Conservation (phyloP, 1,140 invertebrate genomes). For the Camponotus vicinus region DNA sequence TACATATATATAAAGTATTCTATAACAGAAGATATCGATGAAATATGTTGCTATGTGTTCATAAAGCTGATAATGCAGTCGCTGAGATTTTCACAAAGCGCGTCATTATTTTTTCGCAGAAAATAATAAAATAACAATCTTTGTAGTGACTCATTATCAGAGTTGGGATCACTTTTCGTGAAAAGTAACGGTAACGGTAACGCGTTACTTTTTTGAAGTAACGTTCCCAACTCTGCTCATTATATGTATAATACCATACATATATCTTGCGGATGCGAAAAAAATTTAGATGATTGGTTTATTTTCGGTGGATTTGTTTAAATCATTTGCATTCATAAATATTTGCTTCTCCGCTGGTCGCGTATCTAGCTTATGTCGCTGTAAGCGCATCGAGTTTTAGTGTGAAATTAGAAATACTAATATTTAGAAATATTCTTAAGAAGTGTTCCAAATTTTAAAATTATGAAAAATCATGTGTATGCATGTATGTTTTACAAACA, state of each 20-base stretch:
- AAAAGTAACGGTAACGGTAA: no score
- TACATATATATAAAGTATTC: no score
- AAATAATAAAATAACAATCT: not conserved
- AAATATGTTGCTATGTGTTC: not conserved
- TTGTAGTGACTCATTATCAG: no score
- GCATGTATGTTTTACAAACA: not conserved
- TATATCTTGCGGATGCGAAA: not conserved
- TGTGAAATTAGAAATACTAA: not conserved
- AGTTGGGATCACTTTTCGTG: no score
- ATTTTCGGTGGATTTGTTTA: constrained; percentile 10
- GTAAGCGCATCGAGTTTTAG: not conserved
- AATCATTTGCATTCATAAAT: constrained; percentile 41
- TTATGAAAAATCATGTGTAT: no score
- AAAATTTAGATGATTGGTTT: not conserved
- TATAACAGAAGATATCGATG: not conserved
- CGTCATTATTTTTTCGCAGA: constrained; percentile 5
- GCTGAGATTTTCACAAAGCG: no score
- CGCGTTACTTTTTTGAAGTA: no score
- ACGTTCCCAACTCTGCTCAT: not conserved
- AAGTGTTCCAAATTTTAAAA: not conserved
- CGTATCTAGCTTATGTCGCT: not conserved
- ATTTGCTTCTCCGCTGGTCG: constrained; percentile 11
- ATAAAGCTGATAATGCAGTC: not conserved
- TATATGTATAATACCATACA: not conserved
- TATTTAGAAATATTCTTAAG: not conserved